Percentiles rank a stretch among this genome's conserved stretches.
Evolutionary conservation across 2,888 invertebrate genomes (phyloP).

Genomic region (Tetragonula carbonaria): DNA sequence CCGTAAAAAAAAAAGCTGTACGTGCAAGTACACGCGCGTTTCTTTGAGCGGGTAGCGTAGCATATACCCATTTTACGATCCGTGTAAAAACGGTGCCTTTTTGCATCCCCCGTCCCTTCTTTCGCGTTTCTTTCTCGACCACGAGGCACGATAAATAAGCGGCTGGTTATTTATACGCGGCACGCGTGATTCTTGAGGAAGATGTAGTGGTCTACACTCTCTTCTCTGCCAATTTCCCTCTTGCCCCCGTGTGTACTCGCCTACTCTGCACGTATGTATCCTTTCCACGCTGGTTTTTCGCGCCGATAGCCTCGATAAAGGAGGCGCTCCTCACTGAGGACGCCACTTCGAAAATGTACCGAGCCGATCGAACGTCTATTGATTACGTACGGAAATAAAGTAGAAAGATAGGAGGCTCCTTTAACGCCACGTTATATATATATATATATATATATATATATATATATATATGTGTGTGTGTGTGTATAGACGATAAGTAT

Average conservation of each 20-base stretch:
- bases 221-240: conserved; percentile 18
- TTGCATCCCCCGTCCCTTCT: not conserved
- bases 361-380: conserved; percentile 68
- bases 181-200: conserved; percentile 54
- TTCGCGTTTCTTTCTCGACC: conserved; percentile 20
- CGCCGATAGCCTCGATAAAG: conserved; percentile 43
- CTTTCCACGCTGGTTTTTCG: conserved; percentile 21
- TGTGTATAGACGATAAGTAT: too few species aligned
- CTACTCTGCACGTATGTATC: not conserved
- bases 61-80: not conserved
- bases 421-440: conserved; percentile 36
- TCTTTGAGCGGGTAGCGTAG: not conserved
- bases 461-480: not conserved
- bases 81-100: not conserved
- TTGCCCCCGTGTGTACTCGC: not conserved
- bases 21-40: not conserved
- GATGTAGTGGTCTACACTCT: conserved; percentile 39
- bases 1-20: not conserved
- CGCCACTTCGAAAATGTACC: conserved; percentile 68
- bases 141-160: conserved; percentile 56
- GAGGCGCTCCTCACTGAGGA: conserved; percentile 49
- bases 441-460: conserved; percentile 18
- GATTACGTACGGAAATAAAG: conserved; percentile 72
- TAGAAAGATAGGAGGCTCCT: conserved; percentile 59
- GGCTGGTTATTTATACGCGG: conserved; percentile 62